Conservation (phyloP, 2,113 vertebrate genomes). For the Chaenogobius annularis region DNA sequence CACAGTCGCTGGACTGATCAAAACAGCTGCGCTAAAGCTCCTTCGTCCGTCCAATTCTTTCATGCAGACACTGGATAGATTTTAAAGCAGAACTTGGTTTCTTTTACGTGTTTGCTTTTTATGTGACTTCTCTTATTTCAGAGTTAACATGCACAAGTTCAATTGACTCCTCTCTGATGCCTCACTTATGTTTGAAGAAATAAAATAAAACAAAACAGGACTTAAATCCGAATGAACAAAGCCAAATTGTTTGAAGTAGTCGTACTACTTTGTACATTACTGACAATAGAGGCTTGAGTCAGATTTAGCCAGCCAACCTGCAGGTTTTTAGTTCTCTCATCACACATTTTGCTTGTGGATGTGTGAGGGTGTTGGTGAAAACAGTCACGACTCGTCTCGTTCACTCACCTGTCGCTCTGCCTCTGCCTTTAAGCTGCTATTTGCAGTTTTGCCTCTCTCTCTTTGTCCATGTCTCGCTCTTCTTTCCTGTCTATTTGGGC, state of each 20-base stretch:
- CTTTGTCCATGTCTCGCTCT: neutral
- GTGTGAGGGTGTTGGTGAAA: constrained; percentile 5
- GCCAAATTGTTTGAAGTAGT: too few species aligned
- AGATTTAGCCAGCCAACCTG: neutral
- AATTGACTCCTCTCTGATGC: neutral
- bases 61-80: constrained; percentile 1
- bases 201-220: neutral
- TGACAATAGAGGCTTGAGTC: neutral
- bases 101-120: neutral
- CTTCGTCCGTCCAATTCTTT: constrained; percentile 17
- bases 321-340: neutral
- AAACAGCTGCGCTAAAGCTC: constrained; percentile 15
- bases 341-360: neutral
- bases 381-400: constrained; percentile 11
- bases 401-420: constrained; percentile 1
- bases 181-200: neutral
- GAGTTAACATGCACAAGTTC: neutral
- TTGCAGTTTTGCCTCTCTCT: constrained; percentile 3
- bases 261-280: neutral
- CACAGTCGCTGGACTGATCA: constrained; percentile 24
- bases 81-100: neutral
- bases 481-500: neutral
- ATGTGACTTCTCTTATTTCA: neutral
- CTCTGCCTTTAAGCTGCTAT: constrained; percentile 4
- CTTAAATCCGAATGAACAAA: neutral